Conservation (phyloP, 2,888 invertebrate genomes). For the Trachelus troglodyta region DNA sequence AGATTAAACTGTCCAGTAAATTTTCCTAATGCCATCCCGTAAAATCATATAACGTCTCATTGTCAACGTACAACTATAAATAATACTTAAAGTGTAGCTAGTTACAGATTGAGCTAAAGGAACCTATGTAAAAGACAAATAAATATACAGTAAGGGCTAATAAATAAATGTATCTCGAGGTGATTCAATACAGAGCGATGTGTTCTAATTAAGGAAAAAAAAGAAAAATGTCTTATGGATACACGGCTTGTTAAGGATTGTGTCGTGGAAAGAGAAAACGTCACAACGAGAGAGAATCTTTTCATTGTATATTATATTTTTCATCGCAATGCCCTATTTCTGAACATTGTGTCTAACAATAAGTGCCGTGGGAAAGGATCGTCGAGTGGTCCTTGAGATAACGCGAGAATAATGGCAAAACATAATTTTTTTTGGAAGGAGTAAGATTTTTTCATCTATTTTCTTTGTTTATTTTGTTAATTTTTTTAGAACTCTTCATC, state of each 20-base stretch:
- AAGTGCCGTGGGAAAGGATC: conserved; percentile 7
- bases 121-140: conserved; percentile 14
- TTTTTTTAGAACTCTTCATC: neutral
- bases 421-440: neutral
- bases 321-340: conserved; percentile 35
- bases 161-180: neutral
- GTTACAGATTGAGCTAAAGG: conserved; percentile 4
- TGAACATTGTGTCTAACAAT: conserved; percentile 24
- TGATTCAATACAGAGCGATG: neutral
- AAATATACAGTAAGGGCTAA: conserved; percentile 16
- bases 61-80: neutral
- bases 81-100: conserved; percentile 6
- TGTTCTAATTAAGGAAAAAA: neutral
- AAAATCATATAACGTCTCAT: conserved; percentile 1
- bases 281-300: conserved; percentile 17
- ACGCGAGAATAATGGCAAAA: neutral
- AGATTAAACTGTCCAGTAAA: neutral
- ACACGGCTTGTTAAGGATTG: neutral
- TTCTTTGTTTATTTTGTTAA: neutral
- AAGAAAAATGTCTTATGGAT: neutral
- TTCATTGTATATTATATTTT: conserved; percentile 41
- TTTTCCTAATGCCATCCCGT: neutral
- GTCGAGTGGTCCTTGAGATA: conserved; percentile 3
- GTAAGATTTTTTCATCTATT: neutral
- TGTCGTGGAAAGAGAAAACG: neutral